Percentiles rank a stretch among this genome's conserved stretches.
Conservation (phyloP, 2,113 vertebrate genomes). For the Passer domesticus region DNA sequence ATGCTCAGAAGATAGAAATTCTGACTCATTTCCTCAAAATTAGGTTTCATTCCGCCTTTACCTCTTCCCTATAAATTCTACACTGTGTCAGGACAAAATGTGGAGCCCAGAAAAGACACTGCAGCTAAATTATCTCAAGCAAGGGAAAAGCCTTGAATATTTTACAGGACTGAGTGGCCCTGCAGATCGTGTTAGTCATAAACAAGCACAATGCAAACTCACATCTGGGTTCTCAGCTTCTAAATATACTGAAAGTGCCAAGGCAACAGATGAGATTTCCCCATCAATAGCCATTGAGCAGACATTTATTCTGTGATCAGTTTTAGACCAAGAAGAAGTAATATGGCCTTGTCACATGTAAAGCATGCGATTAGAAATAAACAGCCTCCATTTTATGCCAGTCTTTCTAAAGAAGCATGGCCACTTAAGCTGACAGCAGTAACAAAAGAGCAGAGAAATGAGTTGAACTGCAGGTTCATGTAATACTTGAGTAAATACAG, state of each 20-base stretch:
- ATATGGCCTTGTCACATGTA: conserved; percentile 2
- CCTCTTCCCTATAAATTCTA: not conserved
- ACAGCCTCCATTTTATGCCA: not conserved
- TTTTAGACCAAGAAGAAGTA: conserved; percentile 17
- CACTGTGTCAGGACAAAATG: not conserved
- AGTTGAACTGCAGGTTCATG: not conserved
- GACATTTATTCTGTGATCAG: conserved; percentile 25
- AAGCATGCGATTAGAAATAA: not conserved
- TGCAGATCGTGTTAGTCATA: not conserved
- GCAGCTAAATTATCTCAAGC: not conserved
- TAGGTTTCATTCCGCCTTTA: not conserved
- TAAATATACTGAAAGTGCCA: conserved; percentile 46
- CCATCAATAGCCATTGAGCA: conserved; percentile 20
- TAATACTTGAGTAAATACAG: not conserved
- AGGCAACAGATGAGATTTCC: conserved; percentile 51
- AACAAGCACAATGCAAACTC: not conserved
- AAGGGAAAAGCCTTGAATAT: not conserved
- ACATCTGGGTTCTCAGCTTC: conserved; percentile 38
- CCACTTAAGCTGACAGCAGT: not conserved
- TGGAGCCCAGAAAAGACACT: not conserved
- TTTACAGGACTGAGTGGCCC: not conserved
- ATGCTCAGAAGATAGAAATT: not conserved
- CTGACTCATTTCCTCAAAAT: not conserved
- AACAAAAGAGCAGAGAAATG: not conserved
- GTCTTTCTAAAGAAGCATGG: conserved; percentile 3